Base-by-base conservation (phyloP, 2,888 invertebrate species). In the Trisateles emortualis region DNA sequence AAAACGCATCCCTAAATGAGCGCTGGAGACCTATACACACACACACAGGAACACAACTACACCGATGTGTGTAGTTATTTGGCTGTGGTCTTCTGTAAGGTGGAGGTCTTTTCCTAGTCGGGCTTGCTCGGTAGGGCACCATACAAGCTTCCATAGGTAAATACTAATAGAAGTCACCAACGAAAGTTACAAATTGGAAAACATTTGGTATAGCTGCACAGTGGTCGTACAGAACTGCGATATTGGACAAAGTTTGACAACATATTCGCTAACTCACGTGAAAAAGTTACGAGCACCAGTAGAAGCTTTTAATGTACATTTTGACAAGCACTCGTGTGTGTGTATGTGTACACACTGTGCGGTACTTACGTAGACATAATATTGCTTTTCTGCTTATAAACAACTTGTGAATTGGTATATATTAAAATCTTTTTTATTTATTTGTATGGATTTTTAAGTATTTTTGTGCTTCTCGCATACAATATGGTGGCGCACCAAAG, bases 261-360 rank as follows among this genome's bases (percentile, higher is more conserved):
- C 48, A 52, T 30, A 40, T 22, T 52, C 42, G 44, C 36, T 41
- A 45, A 54, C 45, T 52, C 29, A n/a, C 16, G 9, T 24, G 53
- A 52, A 43, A 57, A 59, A 68, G 59, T 56, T 52, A 11, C 30
- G 8, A 13, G n/a, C 29, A 39, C 32, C 30, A 43, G 10, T 41
- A 40, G 51, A 51, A 56, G 40, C 22, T 51, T 57, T 56, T 53
- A 59, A 53, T 50, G 53, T 49, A 49, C 29, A 56, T 42, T 64
- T 54, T 46, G 57, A 53, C 42, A 55, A 32, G 26, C n/a, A 38
- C 43, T 50, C 29, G 30, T 16, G 24, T 14, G 14, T 36, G 42
- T 41, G 39, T 4, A 24, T 36, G 42, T 41, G 39, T 4, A 24
- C 30, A 26, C 19, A 33, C 8, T 32, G 40, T 26, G 51, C 11